phyloP scores from a whole-genome alignment of 1,140 invertebrate genomes.

The Lepidurus couesii region DNA sequence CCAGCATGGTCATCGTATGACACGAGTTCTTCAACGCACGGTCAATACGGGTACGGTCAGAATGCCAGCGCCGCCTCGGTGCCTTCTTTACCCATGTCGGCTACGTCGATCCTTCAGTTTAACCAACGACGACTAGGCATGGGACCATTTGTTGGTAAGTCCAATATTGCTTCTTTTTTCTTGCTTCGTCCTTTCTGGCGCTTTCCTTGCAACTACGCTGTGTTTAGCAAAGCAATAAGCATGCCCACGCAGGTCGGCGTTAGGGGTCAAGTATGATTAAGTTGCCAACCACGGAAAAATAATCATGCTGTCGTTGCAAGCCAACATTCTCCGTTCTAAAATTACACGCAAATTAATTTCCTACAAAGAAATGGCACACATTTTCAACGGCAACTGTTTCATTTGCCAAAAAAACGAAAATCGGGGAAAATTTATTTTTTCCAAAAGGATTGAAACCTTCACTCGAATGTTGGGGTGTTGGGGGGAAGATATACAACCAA shows the following conservation, averaged over 20 bases:
- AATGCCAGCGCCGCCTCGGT: conserved; percentile 12
- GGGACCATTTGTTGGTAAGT: conserved; percentile 9
- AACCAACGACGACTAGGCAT: background rate
- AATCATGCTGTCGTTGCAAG: background rate
- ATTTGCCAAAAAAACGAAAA: too few species aligned
- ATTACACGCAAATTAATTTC: background rate
- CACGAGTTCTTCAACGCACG: background rate
- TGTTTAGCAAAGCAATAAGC: conserved; percentile 16
- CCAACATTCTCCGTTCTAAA: background rate
- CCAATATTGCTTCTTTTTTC: background rate
- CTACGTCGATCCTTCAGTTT: conserved; percentile 14
- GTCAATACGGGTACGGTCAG: background rate
- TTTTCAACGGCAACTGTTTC: too few species aligned
- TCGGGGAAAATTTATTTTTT: too few species aligned
- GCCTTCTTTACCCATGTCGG: conserved; percentile 3
- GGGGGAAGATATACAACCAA: too few species aligned
- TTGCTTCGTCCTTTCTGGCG: background rate
- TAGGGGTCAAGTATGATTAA: conserved; percentile 15
- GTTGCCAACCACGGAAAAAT: conserved; percentile 14
- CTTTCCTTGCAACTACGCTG: background rate
- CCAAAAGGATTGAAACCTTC: too few species aligned
- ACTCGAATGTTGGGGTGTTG: too few species aligned
- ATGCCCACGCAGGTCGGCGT: conserved; percentile 12
- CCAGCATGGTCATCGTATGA: conserved; percentile 1
- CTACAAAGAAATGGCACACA: too few species aligned